Base-by-base conservation (phyloP, 2,888 invertebrate species). In the Latrodectus hesperus region DNA sequence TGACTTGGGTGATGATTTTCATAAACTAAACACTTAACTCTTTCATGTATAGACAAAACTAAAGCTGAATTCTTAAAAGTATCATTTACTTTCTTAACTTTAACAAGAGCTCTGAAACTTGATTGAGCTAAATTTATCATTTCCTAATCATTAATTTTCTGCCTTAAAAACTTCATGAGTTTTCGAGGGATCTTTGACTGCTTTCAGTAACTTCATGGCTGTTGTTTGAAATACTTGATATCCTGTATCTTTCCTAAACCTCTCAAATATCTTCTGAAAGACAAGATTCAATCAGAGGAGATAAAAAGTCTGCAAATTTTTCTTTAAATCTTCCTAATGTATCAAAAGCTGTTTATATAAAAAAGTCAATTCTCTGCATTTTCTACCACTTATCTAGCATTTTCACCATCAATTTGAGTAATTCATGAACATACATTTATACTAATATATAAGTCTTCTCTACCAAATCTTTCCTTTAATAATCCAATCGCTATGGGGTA, bases 381-480 rank as follows among this genome's bases (percentile, higher is more conserved):
- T 55, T 14, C 14, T 55, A 14, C 55, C 55, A 10, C 55, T 22
- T 22, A 55, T 10, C 1, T 14, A 55, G 55, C 55, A 55, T 55
- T 55, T 12, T 55, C 14, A 55, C 10, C 55, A 55, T 12, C 55
- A 55, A 1, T 55, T 55, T 55, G 11, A 1, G 55, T 14, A 55
- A 55, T 0, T 55, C 55, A 12, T 14, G 55, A 22, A 22, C 22
- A 22, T 22, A 22, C 22, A 60, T 60, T 6, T 60, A 4, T 8
- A 60, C 60, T 60, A 60, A 60, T 16, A 60, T 6, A 12, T 8
- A 22, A 22, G 22, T 22, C 22, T 22, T 67, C 67, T 67, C 67
- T 67, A n/a, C 67, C 67, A 67, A 67, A 67, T 67, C 22, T 67
- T 67, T 67, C 67, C 67, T 67, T 67, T 11, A 67, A n/a, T 14